Conservation (phyloP, 2,797 vertebrate genomes). For the Xenentodon cancila region DNA sequence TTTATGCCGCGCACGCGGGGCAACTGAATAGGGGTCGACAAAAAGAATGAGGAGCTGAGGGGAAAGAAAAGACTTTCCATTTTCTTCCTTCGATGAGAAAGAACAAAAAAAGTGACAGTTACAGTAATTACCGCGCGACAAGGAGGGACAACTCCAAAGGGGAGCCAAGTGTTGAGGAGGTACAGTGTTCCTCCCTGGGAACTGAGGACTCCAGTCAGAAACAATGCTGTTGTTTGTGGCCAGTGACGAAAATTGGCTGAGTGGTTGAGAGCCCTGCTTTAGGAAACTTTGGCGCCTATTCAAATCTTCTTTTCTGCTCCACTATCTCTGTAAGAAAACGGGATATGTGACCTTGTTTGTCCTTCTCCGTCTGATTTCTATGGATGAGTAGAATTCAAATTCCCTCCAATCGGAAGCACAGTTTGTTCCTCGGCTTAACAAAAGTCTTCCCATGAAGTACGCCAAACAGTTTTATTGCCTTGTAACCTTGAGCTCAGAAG, state of each 20-base stretch:
- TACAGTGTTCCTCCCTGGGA: slow-evolving; percentile 81
- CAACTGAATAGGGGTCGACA: slow-evolving; percentile 46
- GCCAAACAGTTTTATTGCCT: slow-evolving; percentile 76
- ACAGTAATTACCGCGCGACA: slow-evolving; percentile 80
- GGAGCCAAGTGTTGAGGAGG: slow-evolving; percentile 76
- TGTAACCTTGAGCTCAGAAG: slow-evolving; percentile 76
- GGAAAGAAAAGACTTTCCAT: slow-evolving; percentile 74
- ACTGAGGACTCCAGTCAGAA: slow-evolving; percentile 67
- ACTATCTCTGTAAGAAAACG: slow-evolving; percentile 64
- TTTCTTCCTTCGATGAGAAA: slow-evolving; percentile 84
- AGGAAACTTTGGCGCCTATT: slow-evolving; percentile 61
- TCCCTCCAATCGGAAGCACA: slow-evolving; percentile 60
- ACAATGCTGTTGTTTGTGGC: slow-evolving; percentile 79
- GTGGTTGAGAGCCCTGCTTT: slow-evolving; percentile 68
- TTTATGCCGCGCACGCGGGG: slow-evolving; percentile 67
- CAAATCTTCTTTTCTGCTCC: slow-evolving; percentile 74
- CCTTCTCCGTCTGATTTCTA: slow-evolving; percentile 61
- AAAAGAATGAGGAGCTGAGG: slow-evolving; percentile 63
- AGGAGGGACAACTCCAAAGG: slow-evolving; percentile 78
- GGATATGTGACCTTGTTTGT: slow-evolving; percentile 76
- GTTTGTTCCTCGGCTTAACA: slow-evolving; percentile 58
- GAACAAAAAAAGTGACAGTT: slow-evolving; percentile 88
- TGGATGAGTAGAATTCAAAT: slow-evolving; percentile 63
- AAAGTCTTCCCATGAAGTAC: slow-evolving; percentile 74
- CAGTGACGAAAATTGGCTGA: slow-evolving; percentile 72